Evolutionary conservation across 2,888 invertebrate species (phyloP).

Genomic region (Nemotelus pantherinus): DNA sequence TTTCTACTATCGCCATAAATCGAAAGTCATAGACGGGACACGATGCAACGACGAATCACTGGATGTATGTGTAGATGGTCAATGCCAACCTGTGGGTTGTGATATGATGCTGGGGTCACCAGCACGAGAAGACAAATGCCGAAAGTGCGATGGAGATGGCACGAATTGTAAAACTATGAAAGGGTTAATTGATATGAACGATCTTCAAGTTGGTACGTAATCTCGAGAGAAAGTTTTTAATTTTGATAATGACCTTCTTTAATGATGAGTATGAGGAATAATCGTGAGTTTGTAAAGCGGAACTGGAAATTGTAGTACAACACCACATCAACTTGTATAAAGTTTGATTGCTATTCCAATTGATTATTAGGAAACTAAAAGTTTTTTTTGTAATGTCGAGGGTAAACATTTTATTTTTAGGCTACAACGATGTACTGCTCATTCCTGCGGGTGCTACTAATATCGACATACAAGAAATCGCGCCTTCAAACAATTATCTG

Average conservation of each 20-base stretch:
- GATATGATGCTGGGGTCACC: conserved; percentile 92
- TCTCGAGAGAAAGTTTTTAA: neutral
- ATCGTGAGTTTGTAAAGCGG: too few species aligned
- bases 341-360: too few species aligned
- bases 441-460: conserved; percentile 95
- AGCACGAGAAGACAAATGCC: conserved; percentile 87
- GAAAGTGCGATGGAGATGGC: conserved; percentile 92
- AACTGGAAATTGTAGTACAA: too few species aligned
- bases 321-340: too few species aligned
- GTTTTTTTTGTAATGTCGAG: conserved; percentile 7
- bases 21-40: conserved; percentile 85
- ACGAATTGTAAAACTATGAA: conserved; percentile 83
- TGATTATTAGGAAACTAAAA: too few species aligned
- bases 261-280: neutral
- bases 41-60: conserved; percentile 82
- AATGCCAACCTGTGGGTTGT: conserved; percentile 93
- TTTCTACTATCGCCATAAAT: conserved; percentile 88
- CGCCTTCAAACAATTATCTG: conserved; percentile 88
- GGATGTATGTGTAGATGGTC: conserved; percentile 94
- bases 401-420: conserved; percentile 64
- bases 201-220: conserved; percentile 76
- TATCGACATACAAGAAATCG: conserved; percentile 80
- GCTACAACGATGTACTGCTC: conserved; percentile 90
- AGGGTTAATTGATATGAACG: conserved; percentile 76
- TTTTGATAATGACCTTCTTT: neutral